Conservation (phyloP, 2,888 invertebrate genomes). For the Stenodera caucasica region DNA sequence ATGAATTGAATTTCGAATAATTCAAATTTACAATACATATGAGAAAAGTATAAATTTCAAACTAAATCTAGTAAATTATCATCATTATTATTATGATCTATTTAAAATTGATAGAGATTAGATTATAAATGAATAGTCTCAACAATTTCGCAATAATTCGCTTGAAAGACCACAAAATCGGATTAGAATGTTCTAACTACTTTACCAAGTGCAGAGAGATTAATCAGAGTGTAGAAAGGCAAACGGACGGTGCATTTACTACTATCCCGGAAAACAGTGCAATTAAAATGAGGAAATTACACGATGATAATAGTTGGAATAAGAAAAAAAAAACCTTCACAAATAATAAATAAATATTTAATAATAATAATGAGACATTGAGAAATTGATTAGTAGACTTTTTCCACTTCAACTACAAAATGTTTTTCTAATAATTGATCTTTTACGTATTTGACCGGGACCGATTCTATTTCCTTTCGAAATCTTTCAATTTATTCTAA, state of each 20-base stretch:
- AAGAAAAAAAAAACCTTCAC: not conserved
- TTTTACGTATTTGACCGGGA: not conserved
- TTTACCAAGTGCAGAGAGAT: constrained; percentile 5
- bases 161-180: constrained; percentile 9
- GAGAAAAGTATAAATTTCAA: no score
- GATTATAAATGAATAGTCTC: constrained; percentile 7
- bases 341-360: no score
- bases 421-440: not conserved
- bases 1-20: constrained; percentile 2
- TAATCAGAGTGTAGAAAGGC: constrained; percentile 8
- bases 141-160: constrained; percentile 8
- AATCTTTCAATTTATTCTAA: not conserved
- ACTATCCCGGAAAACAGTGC: constrained; percentile 7
- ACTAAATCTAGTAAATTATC: no score
- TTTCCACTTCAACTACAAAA: not conserved
- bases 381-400: not conserved
- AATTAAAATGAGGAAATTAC: constrained; percentile 9
- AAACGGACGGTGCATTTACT: constrained; percentile 10
- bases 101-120: constrained; percentile 2
- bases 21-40: not conserved
- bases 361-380: not conserved
- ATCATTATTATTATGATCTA: constrained; percentile 1
- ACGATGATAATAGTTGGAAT: not conserved
- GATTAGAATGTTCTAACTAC: constrained; percentile 7
- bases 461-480: not conserved